Evolutionary conservation across 2,797 vertebrate species (phyloP).

Genomic region (Chiroxiphia lanceolata): DNA sequence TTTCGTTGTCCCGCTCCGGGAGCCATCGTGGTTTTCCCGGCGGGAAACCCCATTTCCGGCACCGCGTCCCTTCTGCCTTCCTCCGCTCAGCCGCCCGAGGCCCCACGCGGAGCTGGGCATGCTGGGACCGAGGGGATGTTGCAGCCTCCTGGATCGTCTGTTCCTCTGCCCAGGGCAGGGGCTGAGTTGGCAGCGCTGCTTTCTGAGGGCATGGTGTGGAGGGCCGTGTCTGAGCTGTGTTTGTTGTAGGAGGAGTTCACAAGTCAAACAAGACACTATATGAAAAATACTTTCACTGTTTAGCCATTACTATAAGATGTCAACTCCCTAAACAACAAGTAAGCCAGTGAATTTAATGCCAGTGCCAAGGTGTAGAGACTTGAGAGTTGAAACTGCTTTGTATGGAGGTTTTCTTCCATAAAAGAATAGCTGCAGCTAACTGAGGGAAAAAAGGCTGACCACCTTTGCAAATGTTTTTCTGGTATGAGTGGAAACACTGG

Average conservation of each 20-base stretch:
- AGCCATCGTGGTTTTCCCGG: accelerated
- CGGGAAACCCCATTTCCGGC: accelerated
- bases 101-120: accelerated
- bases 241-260: too few relatives aligned
- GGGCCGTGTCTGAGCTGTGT: accelerated
- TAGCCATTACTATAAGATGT: neutral
- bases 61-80: accelerated
- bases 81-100: accelerated
- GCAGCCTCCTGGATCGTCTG: neutral
- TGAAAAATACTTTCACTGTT: neutral
- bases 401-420: accelerated
- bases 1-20: too few relatives aligned
- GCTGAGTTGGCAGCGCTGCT: accelerated
- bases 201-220: accelerated
- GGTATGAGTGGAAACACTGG: neutral
- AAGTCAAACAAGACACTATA: neutral
- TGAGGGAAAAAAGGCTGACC: neutral
- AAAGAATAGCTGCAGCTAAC: neutral
- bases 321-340: neutral
- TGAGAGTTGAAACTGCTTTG: neutral
- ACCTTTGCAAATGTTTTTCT: neutral
- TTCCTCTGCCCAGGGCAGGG: neutral
- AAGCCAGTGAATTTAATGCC: neutral
- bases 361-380: neutral
- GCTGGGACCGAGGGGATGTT: accelerated